Percentiles rank a stretch among this genome's conserved stretches.
phyloP scores from a whole-genome alignment of 2,113 vertebrate genomes.

The Oreochromis aureus region DNA sequence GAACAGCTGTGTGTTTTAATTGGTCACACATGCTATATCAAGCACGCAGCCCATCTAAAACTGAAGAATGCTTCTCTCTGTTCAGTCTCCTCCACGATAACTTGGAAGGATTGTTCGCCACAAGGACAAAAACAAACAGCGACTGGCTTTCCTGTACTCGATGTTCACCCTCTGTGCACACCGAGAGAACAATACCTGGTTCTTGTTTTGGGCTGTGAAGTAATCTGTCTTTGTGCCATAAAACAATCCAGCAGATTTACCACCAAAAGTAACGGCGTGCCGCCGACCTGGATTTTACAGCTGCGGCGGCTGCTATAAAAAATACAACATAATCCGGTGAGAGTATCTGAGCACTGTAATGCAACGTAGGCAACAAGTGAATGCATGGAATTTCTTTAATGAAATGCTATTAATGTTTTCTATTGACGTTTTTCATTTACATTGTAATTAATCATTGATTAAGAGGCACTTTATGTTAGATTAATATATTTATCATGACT shows the following conservation, averaged over 20 bases:
- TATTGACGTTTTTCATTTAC: neutral
- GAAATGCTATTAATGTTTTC: neutral
- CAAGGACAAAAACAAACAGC: conserved; percentile 37
- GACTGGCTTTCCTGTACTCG: neutral
- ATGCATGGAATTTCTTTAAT: neutral
- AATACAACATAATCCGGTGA: neutral
- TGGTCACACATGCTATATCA: conserved; percentile 63
- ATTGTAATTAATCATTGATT: neutral
- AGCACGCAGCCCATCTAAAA: conserved; percentile 42
- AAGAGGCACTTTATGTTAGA: neutral
- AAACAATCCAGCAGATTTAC: conserved; percentile 32
- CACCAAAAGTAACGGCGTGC: conserved; percentile 2
- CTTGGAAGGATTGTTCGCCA: conserved; percentile 15
- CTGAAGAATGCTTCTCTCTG: neutral
- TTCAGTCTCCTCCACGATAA: conserved; percentile 3
- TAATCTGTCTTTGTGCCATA: conserved; percentile 11
- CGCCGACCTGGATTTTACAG: conserved; percentile 1
- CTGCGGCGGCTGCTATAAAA: neutral
- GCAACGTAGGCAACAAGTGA: neutral
- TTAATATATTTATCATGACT: neutral
- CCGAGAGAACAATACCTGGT: neutral
- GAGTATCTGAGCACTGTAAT: neutral
- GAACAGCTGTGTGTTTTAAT: conserved; percentile 63
- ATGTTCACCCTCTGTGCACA: neutral
- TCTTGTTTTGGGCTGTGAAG: neutral